Evolutionary conservation across 1,140 invertebrate genomes (phyloP), one percentile per base, ranked within the genome.

Genomic region (Drosophila sproati): DNA sequence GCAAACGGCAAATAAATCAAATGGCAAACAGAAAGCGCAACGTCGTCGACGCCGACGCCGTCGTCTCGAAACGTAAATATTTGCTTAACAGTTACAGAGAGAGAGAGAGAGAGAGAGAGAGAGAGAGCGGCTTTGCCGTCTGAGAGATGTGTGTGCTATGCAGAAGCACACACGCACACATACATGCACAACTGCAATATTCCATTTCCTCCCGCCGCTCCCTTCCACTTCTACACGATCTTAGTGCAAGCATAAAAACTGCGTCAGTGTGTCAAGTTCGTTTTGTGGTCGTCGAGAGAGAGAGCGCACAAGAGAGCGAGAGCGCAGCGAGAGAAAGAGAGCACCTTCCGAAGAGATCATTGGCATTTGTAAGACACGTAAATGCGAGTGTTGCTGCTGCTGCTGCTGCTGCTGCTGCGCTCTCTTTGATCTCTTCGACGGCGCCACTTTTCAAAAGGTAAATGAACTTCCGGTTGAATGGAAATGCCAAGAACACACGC

Each of bases 241-340:
- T 51, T 10, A 41, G 55, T 12, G 39, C 32, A 37, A 55, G 43
- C 54, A 60, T 59, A 73, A 79, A 82, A 90, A 80, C 79, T 80
- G 81, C 86, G 86, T 82, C 78, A 89, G 81, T 89, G 82, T 90
- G 86, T 90, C 86, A 90, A 90, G 86, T 90, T 90, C 86, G 86
- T 86, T 89, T 86, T 60, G 75, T 59, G 70, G 77, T 50, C 51
- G 37, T 57, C 60, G 29, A 34, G 6, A n/a, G 6, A n/a, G 29
- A 77, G 41, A 56, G 60, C 55, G 62, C 31, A 3, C 29, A 8
- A 52, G 20, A 41, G 39, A 35, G 12, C 10, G 32, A 31, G 28
- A 62, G 67, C 51, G 64, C 60, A 60, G 45, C 6, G 37, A 20
- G 39, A 54, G 61, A 78, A 67, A 20, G 39, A 54, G 61, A 78